Evolutionary conservation across 1,140 invertebrate genomes (phyloP).

Genomic region (Bilobella aurantiaca): DNA sequence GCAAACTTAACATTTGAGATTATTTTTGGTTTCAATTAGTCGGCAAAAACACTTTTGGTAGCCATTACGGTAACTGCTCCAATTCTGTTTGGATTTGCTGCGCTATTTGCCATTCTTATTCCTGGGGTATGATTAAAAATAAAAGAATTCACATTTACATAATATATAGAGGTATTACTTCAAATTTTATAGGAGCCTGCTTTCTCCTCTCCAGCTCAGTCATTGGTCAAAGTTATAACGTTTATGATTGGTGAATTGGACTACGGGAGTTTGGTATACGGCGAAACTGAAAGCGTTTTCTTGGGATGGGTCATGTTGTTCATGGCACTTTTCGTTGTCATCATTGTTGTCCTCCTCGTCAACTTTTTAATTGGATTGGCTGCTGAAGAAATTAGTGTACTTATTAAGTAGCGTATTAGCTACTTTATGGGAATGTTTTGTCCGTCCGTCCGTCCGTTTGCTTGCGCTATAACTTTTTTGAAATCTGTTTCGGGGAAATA

Average conservation of each 20-base stretch:
- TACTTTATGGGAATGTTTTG: too few relatives aligned
- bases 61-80: neutral
- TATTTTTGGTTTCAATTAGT: neutral
- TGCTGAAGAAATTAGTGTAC: conserved; percentile 9
- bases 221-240: conserved; percentile 6
- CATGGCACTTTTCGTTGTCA: conserved; percentile 2
- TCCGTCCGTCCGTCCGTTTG: too few relatives aligned
- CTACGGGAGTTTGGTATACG: conserved; percentile 5
- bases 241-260: conserved; percentile 13
- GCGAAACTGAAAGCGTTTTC: conserved; percentile 1
- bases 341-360: neutral
- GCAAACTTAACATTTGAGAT: neutral
- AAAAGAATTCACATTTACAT: neutral
- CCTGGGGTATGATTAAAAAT: neutral
- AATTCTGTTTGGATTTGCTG: conserved; percentile 14
- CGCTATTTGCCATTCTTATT: neutral
- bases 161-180: neutral
- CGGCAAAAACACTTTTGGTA: neutral
- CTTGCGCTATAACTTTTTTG: too few relatives aligned
- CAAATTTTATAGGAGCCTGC: neutral
- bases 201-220: conserved; percentile 3
- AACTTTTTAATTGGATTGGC: conserved; percentile 12
- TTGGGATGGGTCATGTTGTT: neutral
- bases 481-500: too few relatives aligned
- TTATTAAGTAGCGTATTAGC: too few relatives aligned